Base-by-base conservation (phyloP, 2,888 invertebrate species). In the Tethea ocularis region DNA sequence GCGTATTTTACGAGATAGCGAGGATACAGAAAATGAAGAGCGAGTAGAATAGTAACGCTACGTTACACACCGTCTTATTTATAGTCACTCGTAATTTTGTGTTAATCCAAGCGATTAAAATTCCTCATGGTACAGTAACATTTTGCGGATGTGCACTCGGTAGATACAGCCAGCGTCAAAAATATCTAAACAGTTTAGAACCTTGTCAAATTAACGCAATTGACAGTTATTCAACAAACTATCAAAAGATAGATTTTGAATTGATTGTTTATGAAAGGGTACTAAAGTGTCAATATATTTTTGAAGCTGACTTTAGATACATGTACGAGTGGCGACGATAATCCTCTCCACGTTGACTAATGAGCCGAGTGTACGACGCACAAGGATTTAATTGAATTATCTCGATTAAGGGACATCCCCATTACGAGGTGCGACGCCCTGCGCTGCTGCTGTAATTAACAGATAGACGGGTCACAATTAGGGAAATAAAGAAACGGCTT, bases 301-400 rank as follows among this genome's bases (percentile, higher is more conserved):
- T n/a, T n/a, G n/a, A n/a, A n/a, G n/a, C n/a, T n/a, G n/a, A 17
- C 10, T 20, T 7, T 15, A n/a, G 4, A 5, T 15, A 36, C n/a
- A 46, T 8, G 38, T 36, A 26, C 33, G 15, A 36, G 36, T 61
- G 63, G 64, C 63, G 58, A 56, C 59, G 56, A 57, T 72, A 69
- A 70, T 63, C 68, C 62, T 11, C 17, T 24, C 62, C 72, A 59
- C 74, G 61, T 68, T 75, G 75, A 77, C 66, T 66, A 74, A 77
- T 67, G 62, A 53, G 55, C 53, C 57, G 60, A 66, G 59, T 58
- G 57, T 69, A 66, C 46, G 17, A 33, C 57, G 53, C 26, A 20
- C 26, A 52, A 33, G 41, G 38, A 54, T 54, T 54, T 54, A 54
- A 33, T 54, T 33, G 33, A 20, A 33, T 33, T 54, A 54, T 46